Conservation (phyloP, 1,140 invertebrate species). For the Drosophila grimshawi region DNA sequence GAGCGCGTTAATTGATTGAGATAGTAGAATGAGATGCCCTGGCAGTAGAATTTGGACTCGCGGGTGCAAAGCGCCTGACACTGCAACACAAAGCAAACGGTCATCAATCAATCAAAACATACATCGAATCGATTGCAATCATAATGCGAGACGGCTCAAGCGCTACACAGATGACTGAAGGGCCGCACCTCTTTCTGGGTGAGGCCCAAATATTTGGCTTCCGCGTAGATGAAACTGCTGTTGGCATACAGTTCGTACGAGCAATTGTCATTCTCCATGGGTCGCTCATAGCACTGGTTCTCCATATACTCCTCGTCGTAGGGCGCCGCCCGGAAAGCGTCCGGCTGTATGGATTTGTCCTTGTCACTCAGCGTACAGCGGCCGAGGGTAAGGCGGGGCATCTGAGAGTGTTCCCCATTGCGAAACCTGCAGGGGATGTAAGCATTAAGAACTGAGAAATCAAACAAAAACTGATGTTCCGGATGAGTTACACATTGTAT, state of each 20-base stretch:
- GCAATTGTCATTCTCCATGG: slow-evolving; percentile 74
- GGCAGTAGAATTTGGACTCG: slow-evolving; percentile 79
- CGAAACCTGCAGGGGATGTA: slow-evolving; percentile 43
- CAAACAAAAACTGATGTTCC: slow-evolving; percentile 1
- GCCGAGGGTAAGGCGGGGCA: slow-evolving; percentile 80
- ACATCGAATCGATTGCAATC: slow-evolving; percentile 62
- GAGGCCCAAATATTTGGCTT: slow-evolving; percentile 79
- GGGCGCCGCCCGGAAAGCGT: slow-evolving; percentile 87
- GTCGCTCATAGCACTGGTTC: slow-evolving; percentile 86
- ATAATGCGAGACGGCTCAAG: slow-evolving; percentile 58
- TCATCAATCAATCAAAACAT: slow-evolving; percentile 69
- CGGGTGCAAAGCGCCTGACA: slow-evolving; percentile 78
- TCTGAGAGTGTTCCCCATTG: slow-evolving; percentile 18
- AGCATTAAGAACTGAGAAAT: not conserved
- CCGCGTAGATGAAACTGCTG: slow-evolving; percentile 82
- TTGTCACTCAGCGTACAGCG: slow-evolving; percentile 86
- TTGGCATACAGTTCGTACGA: slow-evolving; percentile 82
- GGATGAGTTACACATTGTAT: not conserved
- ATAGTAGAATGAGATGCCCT: slow-evolving; percentile 76
- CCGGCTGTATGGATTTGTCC: slow-evolving; percentile 87
- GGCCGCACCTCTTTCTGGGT: slow-evolving; percentile 82
- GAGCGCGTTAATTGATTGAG: slow-evolving; percentile 62
- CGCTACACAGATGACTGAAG: slow-evolving; percentile 32
- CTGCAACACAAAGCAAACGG: slow-evolving; percentile 51
- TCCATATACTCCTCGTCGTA: slow-evolving; percentile 88